Base-by-base conservation (phyloP, 2,888 invertebrate species). In the Hydraecia micacea region DNA sequence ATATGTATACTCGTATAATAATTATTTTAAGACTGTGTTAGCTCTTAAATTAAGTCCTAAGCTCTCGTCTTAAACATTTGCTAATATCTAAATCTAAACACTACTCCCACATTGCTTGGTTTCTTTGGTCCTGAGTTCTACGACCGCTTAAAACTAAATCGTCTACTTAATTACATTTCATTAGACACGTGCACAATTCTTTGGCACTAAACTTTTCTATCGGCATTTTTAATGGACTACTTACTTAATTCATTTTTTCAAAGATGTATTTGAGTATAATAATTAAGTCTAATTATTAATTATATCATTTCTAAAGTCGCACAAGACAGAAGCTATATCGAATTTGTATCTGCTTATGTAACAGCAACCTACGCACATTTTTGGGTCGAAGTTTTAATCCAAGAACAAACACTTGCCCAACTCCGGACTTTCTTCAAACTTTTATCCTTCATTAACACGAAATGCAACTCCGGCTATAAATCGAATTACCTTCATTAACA, bases 401-500 rank as follows among this genome's bases (percentile, higher is more conserved):
- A 72, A 70, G 68, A 84, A 73, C 49, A 81, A 81, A 81, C 68
- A 81, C 66, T 86, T 86, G 60, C 77, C 71, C 71, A 88, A 77
- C 77, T 67, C 18, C 6, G 36, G 78, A 66, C 36, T 70, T 72
- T 63, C 32, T 32, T 36, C 39, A 73, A 79, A 81, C 2, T 69
- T 77, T 66, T 79, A 85, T 82, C 77, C 79, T 79, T 84, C 63
- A 84, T 87, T 84, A 87, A 79, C 79, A 68, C 75, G 70, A 55
- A 77, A 80, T 74, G 77, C 73, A 83, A 86, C 71, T 76, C 58
- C 70, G 68, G 71, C 70, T 75, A 73, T 72, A 81, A 87, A 86
- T 81, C 76, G 79, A 78, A 88, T 87, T 77, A 77, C 68, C 73
- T 76, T 82, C 75, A 87, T 88, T 88, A 88, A 65, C 89, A 85